Base-by-base conservation (phyloP, 2,797 vertebrate genomes). In the Spizella passerina region DNA sequence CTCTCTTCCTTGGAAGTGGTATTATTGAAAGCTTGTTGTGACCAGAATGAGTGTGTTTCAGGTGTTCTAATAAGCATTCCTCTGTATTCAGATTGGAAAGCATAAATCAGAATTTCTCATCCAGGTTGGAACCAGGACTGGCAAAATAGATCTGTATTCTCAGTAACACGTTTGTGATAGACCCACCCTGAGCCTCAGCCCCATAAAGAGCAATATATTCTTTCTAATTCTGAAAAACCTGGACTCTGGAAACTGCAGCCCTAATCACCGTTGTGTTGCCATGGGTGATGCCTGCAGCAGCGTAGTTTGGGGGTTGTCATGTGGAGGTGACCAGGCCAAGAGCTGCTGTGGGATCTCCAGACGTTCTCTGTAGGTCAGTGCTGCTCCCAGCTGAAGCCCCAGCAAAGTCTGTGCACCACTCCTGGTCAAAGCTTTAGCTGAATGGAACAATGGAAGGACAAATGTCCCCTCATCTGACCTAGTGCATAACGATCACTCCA, bases 81-180 rank as follows among this genome's bases (percentile, higher is more conserved):
- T 90, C 85, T 93, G 43, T 49, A 82, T 78, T 96, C 77, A 70
- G 69, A 85, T 30, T 76, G 94, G 96, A 94, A 95, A 69, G 55
- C 36, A 24, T 93, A 76, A 88, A 60, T 90, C 61, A 59, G 79
- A 82, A 80, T 92, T 96, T 84, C 93, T 95, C 44, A 63, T 92
- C 32, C 22, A 50, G 84, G 47, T 8, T 38, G 32, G 36, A 41
- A 14, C 38, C 1, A 0, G 36, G 22, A 12, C n/a, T 61, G 55
- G 27, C 29, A 18, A 52, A 68, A 19, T n/a, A 20, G 38, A 36
- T 56, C 90, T 7, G 3, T 19, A 7, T 0, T 1, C 46, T 50
- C 1, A 1, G 10, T 55, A 30, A 34, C 8, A 4, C 24, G 26
- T 19, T 38, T 44, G 9, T 53, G 30, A n/a, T 50, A 18, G 38